Evolutionary conservation across 1,140 invertebrate genomes (phyloP), one percentile per base, ranked within the genome.

Genomic region (Tetraneura akinire): DNA sequence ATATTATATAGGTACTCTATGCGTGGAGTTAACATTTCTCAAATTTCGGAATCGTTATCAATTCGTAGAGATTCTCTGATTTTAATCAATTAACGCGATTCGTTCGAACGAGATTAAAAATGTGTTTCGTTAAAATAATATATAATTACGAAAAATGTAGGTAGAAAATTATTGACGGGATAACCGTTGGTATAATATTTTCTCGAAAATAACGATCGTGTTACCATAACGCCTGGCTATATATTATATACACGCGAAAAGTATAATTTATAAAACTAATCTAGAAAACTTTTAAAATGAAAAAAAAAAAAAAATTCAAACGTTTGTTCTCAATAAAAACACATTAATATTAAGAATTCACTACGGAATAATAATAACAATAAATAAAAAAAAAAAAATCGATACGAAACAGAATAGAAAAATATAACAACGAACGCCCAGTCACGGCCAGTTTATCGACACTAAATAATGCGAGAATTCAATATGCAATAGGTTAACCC

Each of bases 401-500:
- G 11, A 57, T 23, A 10, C 26, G 26, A 8, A 2, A 60, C 5
- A 6, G 32, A 37, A 4, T 14, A 49, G 47, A 49, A 49, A 49
- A 11, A 49, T 16, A 11, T 1, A 32, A 18, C 60, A 37, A 64
- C 26, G 18, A 64, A 64, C 60, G 60, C 18, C 10, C 60, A n/a
- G 9, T 16, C 37, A 32, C 37, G n/a, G 42, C 37, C n/a, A 21
- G 29, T 66, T 42, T 2, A 37, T 13, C n/a, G 62, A 62, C 16
- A 62, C 60, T 62, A 32, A 29, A 66, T 71, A 51, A 14, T 29
- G 14, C n/a, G 49, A 74, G 29, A 55, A 74, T 53, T 74, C 49
- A 74, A 51, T 74, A 74, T 55, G 49, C 49, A 55, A 29, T 37
- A 26, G 26, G 70, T 74, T 74, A 74, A 74, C n/a, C 70, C 32